Evolutionary conservation across 2,888 invertebrate species (phyloP).

Genomic region (Hyles lineata): DNA sequence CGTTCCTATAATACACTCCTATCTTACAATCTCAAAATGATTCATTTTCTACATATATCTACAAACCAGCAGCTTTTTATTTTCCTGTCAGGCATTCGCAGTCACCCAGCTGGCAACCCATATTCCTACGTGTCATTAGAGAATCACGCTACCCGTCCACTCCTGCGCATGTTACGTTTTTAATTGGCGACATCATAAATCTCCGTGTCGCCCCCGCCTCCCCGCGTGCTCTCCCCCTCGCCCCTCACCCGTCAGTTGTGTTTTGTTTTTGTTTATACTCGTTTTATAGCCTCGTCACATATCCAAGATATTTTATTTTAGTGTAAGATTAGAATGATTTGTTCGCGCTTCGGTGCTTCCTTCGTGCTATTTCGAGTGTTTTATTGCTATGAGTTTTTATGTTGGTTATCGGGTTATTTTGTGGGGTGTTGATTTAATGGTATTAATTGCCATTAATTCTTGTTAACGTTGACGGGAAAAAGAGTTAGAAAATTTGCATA

Average conservation of each 20-base stretch:
- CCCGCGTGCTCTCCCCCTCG: constrained; percentile 12
- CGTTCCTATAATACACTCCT: no score
- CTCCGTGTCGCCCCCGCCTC: constrained; percentile 22
- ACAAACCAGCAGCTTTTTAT: background rate
- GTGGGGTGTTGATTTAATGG: background rate
- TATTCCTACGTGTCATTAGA: constrained; percentile 21
- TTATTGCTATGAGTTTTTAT: background rate
- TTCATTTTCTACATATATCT: no score
- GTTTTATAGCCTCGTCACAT: constrained; percentile 7
- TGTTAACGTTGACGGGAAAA: no score
- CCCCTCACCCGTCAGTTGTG: background rate
- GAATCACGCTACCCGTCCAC: constrained; percentile 30
- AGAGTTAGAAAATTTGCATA: no score
- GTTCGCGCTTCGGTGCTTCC: constrained; percentile 15
- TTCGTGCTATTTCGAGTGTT: constrained; percentile 11
- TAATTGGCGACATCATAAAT: constrained; percentile 34
- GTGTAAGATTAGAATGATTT: constrained; percentile 15
- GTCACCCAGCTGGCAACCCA: background rate
- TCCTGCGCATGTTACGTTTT: constrained; percentile 31
- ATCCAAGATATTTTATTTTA: constrained; percentile 18
- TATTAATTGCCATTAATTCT: no score
- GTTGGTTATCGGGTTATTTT: background rate
- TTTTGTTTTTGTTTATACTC: constrained; percentile 29
- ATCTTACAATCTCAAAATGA: no score
- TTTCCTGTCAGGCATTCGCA: background rate